Conservation (phyloP, 2,888 invertebrate genomes). For the Tholera decimalis region DNA sequence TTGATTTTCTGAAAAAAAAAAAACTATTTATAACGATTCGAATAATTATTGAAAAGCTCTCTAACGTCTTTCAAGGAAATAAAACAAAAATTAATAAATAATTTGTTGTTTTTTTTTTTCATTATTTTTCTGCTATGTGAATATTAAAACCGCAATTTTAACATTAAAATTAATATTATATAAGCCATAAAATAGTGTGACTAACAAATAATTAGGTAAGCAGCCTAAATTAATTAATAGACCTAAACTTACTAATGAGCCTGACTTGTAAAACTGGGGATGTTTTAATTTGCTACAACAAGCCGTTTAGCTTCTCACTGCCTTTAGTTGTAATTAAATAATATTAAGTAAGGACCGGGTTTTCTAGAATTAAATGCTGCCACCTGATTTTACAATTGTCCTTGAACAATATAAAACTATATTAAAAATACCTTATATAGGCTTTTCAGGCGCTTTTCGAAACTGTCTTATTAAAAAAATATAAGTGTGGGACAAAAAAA, state of each 20-base stretch:
- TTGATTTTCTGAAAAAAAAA: conserved; percentile 6
- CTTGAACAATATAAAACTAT: background rate
- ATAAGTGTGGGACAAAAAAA: background rate
- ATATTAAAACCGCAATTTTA: conserved; percentile 2
- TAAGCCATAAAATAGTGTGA: background rate
- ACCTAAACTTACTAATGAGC: conserved; percentile 46
- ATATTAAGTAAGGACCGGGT: conserved; percentile 62
- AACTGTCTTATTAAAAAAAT: background rate
- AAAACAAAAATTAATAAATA: conserved; percentile 12
- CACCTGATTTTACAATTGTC: conserved; percentile 37
- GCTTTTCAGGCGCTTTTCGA: background rate
- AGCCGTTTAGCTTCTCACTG: conserved; percentile 66
- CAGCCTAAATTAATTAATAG: background rate
- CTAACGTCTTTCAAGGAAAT: conserved; percentile 25
- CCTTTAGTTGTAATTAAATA: conserved; percentile 59
- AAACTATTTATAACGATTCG: background rate
- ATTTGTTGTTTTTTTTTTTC: conserved; percentile 14
- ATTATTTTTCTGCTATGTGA: conserved; percentile 16
- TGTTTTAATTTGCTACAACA: conserved; percentile 62
- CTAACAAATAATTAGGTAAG: background rate
- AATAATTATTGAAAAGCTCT: background rate
- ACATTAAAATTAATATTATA: background rate
- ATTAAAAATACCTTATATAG: background rate
- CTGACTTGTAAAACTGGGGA: conserved; percentile 58
- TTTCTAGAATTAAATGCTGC: conserved; percentile 41